Conservation (phyloP, 2,113 vertebrate genomes). For the Pelobates fuscus region DNA sequence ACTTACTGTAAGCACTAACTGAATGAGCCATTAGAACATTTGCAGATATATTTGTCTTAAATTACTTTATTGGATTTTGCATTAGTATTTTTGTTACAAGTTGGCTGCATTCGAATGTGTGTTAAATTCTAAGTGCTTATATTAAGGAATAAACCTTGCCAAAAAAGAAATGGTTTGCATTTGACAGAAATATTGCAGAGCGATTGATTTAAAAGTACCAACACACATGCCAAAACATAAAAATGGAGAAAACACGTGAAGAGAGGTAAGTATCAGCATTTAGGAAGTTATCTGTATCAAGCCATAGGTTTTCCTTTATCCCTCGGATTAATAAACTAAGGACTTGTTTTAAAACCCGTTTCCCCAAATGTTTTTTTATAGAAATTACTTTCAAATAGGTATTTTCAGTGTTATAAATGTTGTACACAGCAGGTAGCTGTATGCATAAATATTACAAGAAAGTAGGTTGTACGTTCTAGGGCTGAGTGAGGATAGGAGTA, state of each 20-base stretch:
- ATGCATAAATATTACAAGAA: no score
- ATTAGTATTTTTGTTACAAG: constrained; percentile 58
- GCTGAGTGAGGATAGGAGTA: no score
- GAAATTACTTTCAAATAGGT: no score
- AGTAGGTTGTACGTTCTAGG: no score
- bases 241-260: constrained; percentile 57
- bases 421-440: no score
- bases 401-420: no score
- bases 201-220: constrained; percentile 66
- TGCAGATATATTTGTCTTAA: constrained; percentile 48
- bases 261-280: constrained; percentile 63
- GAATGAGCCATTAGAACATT: constrained; percentile 46
- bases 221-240: constrained; percentile 56
- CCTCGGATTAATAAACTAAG: no score
- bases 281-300: no score
- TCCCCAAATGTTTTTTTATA: no score
- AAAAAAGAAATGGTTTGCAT: constrained; percentile 54
- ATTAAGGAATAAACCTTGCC: constrained; percentile 52
- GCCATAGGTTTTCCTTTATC: no score
- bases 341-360: no score
- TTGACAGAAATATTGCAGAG: constrained; percentile 60
- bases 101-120: constrained; percentile 57
- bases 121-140: constrained; percentile 54
- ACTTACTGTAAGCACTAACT: constrained; percentile 50
- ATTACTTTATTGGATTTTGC: constrained; percentile 51